Evolutionary conservation across 2,113 vertebrate genomes (phyloP), one percentile per base, ranked within the genome.

Genomic region (Catharus minimus): DNA sequence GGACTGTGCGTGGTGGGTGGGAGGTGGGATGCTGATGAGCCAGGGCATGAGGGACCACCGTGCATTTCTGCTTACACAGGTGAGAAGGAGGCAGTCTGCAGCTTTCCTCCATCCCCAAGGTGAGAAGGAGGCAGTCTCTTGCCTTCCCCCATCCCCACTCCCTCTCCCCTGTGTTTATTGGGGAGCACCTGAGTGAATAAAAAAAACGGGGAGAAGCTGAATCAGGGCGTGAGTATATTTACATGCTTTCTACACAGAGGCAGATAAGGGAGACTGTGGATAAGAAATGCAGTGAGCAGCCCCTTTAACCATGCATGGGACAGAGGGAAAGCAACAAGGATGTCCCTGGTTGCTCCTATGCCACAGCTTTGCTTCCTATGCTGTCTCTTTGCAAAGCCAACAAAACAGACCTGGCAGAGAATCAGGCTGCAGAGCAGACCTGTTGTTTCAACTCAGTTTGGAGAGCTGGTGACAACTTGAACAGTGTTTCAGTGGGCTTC

Each of bases 1-100:
- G 23, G 41, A 67, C 49, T 0, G 0, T n/a, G n/a, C 24, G 17
- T 85, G n/a, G 4, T n/a, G n/a, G 28, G 49, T 21, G 47, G 32
- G 14, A 64, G 22, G 2, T 66, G 15, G 28, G 26, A 17, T 75
- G 36, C 33, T 50, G 13, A n/a, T 87, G 47, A 92, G 15, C 28
- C 0, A 0, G 30, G 7, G 18, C 30, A 43, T 46, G 44, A 62
- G 21, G 20, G 27, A 47, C 23, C 13, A 27, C 27, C 1, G 1
- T 58, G n/a, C 27, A 30, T 38, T 78, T 82, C 44, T 80, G 13
- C 24, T 78, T 26, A 56, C 12, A 24, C 5, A 46, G 4, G 22
- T 65, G 78, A 81, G 33, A 27, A 5, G 3, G 19, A 38, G 38
- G 7, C 52, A 49, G 24, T 39, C 23, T 72, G 24, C 24, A 78